Base-by-base conservation (phyloP, 2,113 vertebrate genomes). In the Hystrix brachyura region DNA sequence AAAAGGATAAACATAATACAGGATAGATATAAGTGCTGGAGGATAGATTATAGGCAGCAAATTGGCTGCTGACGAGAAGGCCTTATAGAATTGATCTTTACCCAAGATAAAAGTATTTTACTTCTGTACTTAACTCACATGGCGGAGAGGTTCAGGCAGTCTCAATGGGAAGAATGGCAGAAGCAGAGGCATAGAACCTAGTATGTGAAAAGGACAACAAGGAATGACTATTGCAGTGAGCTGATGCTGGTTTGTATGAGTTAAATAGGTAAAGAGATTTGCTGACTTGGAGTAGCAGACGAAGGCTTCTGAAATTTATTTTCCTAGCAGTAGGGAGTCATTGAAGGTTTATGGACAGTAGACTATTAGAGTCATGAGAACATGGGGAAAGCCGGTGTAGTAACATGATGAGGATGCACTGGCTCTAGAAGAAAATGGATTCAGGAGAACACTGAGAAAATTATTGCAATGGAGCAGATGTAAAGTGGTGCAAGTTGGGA, bases 261-360 rank as follows among this genome's bases (percentile, higher is more conserved):
- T 93, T 71, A 72, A 48, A 38, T 69, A 29, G 10, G 34, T 83
- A 89, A 90, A 78, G 72, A 89, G 23, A 48, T 88, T 69, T 78
- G 38, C 46, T 69, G 64, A 25, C 43, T 74, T 80, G 43, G 23
- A 89, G 21, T 48, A 29, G 48, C 48, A 87, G 46, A 69, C n/a
- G 51, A 53, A 38, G 57, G 46, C 84, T 82, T 91, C 83, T 79
- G 46, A 89, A 80, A 53, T 81, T 76, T 94, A n/a, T 86, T 78
- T 94, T 85, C 62, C 62, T 79, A 91, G 86, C n/a, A 84, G 21
- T 93, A 78, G 87, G 69, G 59, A 81, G 27, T 74, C 48, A 19
- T 2, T 84, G 69, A 87, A 94, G 48, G 69, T 82, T 94, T 94
- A 14, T 21, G 3, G 90, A 48, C 19, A 23, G 53, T 15, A 34